These are phyloP conservation scores for Oedothorax gibbosus DNA, from an alignment of 1,140 invertebrate genomes.

Conservation along the genomic window DNA sequence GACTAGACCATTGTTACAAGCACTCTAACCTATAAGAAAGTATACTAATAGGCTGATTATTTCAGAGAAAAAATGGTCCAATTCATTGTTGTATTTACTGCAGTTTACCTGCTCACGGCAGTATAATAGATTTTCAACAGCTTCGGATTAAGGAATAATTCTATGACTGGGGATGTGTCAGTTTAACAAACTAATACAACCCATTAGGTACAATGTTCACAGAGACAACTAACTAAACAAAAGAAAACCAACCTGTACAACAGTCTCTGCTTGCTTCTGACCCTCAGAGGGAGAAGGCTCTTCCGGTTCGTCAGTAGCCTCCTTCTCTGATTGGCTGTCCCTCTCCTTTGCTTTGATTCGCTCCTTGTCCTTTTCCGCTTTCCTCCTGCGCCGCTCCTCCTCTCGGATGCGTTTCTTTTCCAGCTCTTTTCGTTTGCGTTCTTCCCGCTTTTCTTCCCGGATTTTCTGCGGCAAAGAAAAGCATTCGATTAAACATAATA, in stretches of 20 bases:
- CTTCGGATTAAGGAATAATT: no score
- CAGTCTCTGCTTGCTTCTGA: constrained; percentile 24
- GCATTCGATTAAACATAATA: neutral
- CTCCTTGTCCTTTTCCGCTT: constrained; percentile 62
- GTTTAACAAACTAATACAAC: no score
- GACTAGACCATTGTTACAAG: no score
- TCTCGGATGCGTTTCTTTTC: constrained; percentile 67
- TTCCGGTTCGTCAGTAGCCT: constrained; percentile 43
- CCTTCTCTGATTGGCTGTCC: constrained; percentile 53
- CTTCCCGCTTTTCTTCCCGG: constrained; percentile 62
- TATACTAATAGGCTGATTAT: no score
- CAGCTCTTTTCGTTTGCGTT: constrained; percentile 62
- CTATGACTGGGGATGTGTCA: no score
- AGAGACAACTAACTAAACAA: no score
- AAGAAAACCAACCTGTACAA: constrained; percentile 38
- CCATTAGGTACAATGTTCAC: no score
- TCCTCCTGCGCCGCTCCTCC: constrained; percentile 60
- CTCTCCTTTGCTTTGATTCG: constrained; percentile 53
- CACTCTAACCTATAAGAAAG: no score
- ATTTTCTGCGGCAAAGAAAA: constrained; percentile 40
- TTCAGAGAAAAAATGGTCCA: no score
- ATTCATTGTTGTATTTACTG: no score
- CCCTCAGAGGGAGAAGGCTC: constrained; percentile 37
- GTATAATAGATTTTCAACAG: no score
- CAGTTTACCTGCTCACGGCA: no score